Percentiles rank a stretch among this genome's conserved stretches.
These are phyloP conservation scores for Nemotelus pantherinus DNA, from an alignment of 2,888 invertebrate genomes.

Conservation along the genomic window DNA sequence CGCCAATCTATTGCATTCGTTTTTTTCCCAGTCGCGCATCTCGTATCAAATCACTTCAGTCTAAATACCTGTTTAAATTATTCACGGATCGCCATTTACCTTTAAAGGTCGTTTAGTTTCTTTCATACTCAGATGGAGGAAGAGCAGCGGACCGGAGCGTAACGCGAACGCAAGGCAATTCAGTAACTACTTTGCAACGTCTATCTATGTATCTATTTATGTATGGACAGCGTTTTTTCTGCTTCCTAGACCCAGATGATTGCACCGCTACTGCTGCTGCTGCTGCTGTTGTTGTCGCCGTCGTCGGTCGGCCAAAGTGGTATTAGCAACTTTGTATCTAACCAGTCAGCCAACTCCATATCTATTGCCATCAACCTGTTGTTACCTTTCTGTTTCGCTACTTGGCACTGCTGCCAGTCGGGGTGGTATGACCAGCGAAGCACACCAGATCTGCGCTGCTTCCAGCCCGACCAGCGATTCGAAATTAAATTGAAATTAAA, in stretches of 20 bases:
- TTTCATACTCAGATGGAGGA: neutral
- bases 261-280: neutral
- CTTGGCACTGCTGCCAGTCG: neutral
- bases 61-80: conserved; percentile 43
- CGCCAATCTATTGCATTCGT: no score
- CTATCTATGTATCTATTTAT: conserved; percentile 11
- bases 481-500: no score
- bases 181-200: neutral
- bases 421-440: no score
- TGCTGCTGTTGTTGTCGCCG: neutral
- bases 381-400: neutral
- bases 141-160: neutral
- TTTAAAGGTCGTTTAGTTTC: conserved; percentile 43
- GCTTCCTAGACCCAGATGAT: conserved; percentile 29
- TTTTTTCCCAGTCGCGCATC: no score
- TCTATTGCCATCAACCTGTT: conserved; percentile 6
- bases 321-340: conserved; percentile 15
- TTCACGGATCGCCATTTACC: conserved; percentile 45
- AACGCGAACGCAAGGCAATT: neutral
- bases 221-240: neutral
- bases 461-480: no score
- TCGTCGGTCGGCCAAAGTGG: neutral
- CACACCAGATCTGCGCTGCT: no score
- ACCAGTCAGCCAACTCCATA: neutral
- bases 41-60: neutral